Base-by-base conservation (phyloP, 2,113 vertebrate species). In the Syngnathoides biaculeatus region DNA sequence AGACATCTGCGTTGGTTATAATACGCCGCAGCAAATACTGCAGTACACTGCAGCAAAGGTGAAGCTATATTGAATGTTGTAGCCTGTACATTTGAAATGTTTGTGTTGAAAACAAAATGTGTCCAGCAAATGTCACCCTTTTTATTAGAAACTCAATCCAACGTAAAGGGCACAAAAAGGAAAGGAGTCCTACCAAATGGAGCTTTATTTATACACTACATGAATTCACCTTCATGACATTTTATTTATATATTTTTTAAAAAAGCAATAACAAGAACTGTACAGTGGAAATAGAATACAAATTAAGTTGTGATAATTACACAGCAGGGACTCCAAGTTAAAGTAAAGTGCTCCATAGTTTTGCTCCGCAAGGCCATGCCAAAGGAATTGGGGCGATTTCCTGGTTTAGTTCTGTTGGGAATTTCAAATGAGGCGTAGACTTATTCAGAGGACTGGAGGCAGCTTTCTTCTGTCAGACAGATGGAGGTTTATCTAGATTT, bases 201-300 rank as follows among this genome's bases (percentile, higher is more conserved):
- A 20, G 2, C 30, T 89, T 90, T 84, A 87, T 90, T 88, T 56
- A 63, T 67, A 15, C 39, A 42, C 13, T 15, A 65, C 62, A 47
- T 66, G 53, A 30, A 84, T 70, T 81, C 15, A 77, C 71, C 67
- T 84, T 45, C 83, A 89, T 77, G 87, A 73, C 24, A 73, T 50
- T 63, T 75, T 56, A 67, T 40, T 43, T 78, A 78, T 35, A 35
- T 35, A 35, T 35, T 35, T 35, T 35, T 35, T 35, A 52, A 80
- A 67, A 69, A 5, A 26, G 55, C 76, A 82, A 84, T 59, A 82
- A 87, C 76, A 88, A 78, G n/a, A 78, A 77, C 69, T 86, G 56
- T 83, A 88, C 79, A 89, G 39, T 66, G 30, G 53, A 74, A 66
- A 76, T 24, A 4, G 52, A 26, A 69, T 35, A 62, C 22, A 75